Percentiles rank a stretch among this genome's conserved stretches.
Conservation (phyloP, 1,140 invertebrate species). For the Drosophila teissieri region DNA sequence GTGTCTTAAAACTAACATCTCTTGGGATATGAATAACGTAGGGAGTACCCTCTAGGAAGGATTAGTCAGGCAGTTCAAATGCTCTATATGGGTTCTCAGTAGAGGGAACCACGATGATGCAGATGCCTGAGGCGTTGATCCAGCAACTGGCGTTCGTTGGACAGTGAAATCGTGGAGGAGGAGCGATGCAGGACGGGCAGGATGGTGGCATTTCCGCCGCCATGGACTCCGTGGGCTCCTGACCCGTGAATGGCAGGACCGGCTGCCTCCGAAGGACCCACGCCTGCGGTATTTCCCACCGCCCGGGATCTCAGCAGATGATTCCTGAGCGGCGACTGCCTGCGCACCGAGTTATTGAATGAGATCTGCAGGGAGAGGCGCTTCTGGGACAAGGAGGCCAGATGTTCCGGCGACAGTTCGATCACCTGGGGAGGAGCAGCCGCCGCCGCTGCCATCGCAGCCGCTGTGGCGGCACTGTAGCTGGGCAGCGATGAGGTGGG, state of each 20-base stretch:
- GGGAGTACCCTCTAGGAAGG: constrained; percentile 30
- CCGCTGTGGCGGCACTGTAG: constrained; percentile 59
- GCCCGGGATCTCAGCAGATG: constrained; percentile 75
- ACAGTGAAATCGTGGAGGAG: constrained; percentile 63
- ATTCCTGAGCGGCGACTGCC: constrained; percentile 70
- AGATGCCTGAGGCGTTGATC: constrained; percentile 73
- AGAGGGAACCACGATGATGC: constrained; percentile 79
- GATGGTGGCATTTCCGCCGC: neutral
- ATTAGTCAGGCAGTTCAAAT: constrained; percentile 28
- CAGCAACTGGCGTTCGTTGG: constrained; percentile 72
- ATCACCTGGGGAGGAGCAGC: constrained; percentile 68
- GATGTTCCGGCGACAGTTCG: constrained; percentile 76
- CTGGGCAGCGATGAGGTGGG: constrained; percentile 58
- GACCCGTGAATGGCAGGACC: constrained; percentile 1
- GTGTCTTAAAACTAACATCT: constrained; percentile 42
- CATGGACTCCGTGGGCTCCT: neutral
- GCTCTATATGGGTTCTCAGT: constrained; percentile 40
- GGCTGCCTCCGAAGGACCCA: constrained; percentile 43
- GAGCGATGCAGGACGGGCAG: constrained; percentile 71
- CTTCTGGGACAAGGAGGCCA: constrained; percentile 78
- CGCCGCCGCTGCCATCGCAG: constrained; percentile 46
- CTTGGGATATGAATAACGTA: constrained; percentile 11
- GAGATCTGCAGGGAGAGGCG: constrained; percentile 83
- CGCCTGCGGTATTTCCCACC: constrained; percentile 58
- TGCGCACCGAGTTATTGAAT: constrained; percentile 74